A percentile compares a stretch with the other conserved stretches of the same genome.
Conservation (phyloP, 2,888 invertebrate species). For the Lepetodrilus schrolli region DNA sequence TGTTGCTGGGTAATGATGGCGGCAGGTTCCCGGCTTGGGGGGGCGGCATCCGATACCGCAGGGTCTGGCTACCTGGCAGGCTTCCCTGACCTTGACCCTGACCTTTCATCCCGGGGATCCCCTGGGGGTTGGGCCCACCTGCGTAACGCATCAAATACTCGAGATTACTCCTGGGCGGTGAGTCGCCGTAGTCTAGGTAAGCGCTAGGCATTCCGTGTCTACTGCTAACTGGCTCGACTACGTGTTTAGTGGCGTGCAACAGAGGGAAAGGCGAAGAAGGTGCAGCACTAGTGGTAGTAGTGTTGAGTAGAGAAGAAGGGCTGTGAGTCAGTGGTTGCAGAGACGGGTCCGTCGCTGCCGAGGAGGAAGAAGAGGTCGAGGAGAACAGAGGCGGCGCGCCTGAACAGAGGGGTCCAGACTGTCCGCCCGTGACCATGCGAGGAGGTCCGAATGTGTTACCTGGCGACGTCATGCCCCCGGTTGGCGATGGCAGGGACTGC, state of each 20-base stretch:
- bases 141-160: slow-evolving; percentile 28
- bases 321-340: neutral
- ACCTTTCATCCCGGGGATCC: slow-evolving; percentile 18
- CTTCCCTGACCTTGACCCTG: slow-evolving; percentile 34
- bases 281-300: slow-evolving; percentile 15
- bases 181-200: slow-evolving; percentile 21
- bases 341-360: neutral
- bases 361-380: no score
- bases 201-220: slow-evolving; percentile 21
- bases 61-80: slow-evolving; percentile 38
- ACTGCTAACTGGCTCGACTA: slow-evolving; percentile 17
- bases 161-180: slow-evolving; percentile 24
- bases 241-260: slow-evolving; percentile 25
- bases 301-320: neutral
- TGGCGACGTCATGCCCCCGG: slow-evolving; percentile 10
- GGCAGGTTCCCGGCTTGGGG: slow-evolving; percentile 41
- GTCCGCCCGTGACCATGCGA: neutral
- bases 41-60: slow-evolving; percentile 44
- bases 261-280: slow-evolving; percentile 24
- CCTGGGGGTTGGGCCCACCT: slow-evolving; percentile 27
- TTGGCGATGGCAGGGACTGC: slow-evolving; percentile 12
- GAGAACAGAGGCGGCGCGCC: slow-evolving; percentile 19
- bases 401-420: neutral
- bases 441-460: slow-evolving; percentile 12
- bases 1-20: slow-evolving; percentile 44